Conservation (phyloP, 2,797 vertebrate genomes). For the Hippopotamyrus pictus region DNA sequence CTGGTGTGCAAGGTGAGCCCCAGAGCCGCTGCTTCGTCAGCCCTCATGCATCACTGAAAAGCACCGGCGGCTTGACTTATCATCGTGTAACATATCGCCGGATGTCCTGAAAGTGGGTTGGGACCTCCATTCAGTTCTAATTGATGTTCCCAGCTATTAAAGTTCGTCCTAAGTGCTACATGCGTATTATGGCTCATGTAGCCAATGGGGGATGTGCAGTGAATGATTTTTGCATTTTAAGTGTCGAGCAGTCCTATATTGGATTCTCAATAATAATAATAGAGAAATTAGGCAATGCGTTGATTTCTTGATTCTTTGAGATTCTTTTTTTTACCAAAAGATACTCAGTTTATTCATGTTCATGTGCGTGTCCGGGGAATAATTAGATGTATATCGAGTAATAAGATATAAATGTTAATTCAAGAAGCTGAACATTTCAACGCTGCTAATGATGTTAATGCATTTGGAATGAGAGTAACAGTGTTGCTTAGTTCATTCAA, state of each 20-base stretch:
- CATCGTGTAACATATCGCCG: background rate
- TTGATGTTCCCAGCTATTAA: background rate
- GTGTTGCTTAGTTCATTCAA: background rate
- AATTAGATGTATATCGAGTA: background rate
- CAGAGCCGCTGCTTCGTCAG: background rate
- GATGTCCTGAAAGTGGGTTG: background rate
- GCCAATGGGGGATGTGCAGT: background rate
- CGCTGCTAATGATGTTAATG: background rate
- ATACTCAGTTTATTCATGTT: background rate
- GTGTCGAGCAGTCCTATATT: background rate
- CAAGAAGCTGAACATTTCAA: background rate
- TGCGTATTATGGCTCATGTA: background rate
- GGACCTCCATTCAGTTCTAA: background rate
- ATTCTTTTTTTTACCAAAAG: background rate
- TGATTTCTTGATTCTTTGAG: background rate
- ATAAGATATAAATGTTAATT: background rate
- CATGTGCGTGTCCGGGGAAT: background rate
- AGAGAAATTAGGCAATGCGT: background rate
- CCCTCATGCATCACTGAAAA: background rate
- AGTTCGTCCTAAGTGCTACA: background rate
- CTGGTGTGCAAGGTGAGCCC: conserved; percentile 72
- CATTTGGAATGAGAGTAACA: background rate
- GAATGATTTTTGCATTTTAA: background rate
- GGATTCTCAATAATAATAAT: background rate
- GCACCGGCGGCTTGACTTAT: background rate